Percentiles rank a stretch among this genome's conserved stretches.
Conservation (phyloP, 2,888 invertebrate genomes). For the Erpobdella octoculata region DNA sequence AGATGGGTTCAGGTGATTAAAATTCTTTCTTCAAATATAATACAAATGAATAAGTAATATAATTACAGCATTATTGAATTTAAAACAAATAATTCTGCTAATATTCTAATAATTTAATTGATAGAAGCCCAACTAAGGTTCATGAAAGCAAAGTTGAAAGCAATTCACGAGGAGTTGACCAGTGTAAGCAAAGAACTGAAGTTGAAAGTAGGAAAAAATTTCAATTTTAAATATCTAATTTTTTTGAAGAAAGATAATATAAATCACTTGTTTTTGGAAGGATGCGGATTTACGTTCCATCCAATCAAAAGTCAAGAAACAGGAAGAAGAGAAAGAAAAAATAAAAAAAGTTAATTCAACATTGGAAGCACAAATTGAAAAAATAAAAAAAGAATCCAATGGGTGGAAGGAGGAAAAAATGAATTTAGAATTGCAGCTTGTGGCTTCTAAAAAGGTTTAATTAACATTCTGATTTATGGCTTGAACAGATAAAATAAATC, state of each 20-base stretch:
- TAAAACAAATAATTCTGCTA: too few relatives aligned
- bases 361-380: not conserved
- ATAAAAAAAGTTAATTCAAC: not conserved
- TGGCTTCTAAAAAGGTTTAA: not conserved
- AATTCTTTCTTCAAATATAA: too few relatives aligned
- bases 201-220: not conserved
- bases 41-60: too few relatives aligned
- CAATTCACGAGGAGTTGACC: not conserved
- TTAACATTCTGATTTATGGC: too few relatives aligned
- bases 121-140: constrained; percentile 6
- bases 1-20: too few relatives aligned
- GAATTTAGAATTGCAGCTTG: not conserved
- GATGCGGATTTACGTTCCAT: not conserved
- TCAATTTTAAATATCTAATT: too few relatives aligned
- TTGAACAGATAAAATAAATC: too few relatives aligned
- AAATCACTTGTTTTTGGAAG: too few relatives aligned
- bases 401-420: not conserved
- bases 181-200: not conserved
- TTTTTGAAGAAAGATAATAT: too few relatives aligned
- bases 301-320: not conserved
- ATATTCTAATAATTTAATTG: too few relatives aligned
- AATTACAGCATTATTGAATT: too few relatives aligned
- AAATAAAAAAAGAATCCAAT: not conserved
- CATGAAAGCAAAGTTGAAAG: not conserved
- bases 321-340: not conserved